phyloP scores from a whole-genome alignment of 2,797 vertebrate genomes.

The Enoplosus armatus region DNA sequence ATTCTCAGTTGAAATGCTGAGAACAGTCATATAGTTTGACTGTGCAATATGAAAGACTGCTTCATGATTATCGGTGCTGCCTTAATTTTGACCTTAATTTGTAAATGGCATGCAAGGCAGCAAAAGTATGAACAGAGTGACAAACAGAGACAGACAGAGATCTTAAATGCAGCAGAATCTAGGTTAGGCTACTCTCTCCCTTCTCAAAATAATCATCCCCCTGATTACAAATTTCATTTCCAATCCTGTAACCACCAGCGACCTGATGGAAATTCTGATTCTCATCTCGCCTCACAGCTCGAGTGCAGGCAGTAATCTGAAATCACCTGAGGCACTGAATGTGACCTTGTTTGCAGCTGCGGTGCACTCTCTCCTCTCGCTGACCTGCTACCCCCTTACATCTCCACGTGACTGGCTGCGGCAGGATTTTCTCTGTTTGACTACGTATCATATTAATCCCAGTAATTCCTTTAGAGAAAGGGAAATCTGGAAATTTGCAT shows the following conservation, averaged over 20 bases:
- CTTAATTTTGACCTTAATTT: constrained; percentile 61
- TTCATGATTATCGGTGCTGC: constrained; percentile 26
- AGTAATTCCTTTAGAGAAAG: constrained; percentile 74
- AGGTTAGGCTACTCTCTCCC: constrained; percentile 50
- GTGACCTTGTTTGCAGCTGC: constrained; percentile 64
- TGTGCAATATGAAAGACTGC: constrained; percentile 11
- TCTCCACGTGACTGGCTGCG: constrained; percentile 57
- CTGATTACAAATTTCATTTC: constrained; percentile 66
- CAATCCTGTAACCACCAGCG: constrained; percentile 47
- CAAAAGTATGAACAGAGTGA: constrained; percentile 6
- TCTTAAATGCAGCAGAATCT: constrained; percentile 52
- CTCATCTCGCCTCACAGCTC: constrained; percentile 48
- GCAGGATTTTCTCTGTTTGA: constrained; percentile 69
- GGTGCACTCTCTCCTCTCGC: constrained; percentile 36
- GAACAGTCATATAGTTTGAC: not conserved
- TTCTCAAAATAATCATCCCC: constrained; percentile 56
- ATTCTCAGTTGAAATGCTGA: constrained; percentile 2
- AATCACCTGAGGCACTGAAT: constrained; percentile 69
- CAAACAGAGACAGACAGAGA: not conserved
- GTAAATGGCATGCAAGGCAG: constrained; percentile 34
- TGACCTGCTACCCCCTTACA: constrained; percentile 46
- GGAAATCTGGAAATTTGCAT: constrained; percentile 67
- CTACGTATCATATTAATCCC: constrained; percentile 69
- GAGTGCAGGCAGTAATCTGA: constrained; percentile 55
- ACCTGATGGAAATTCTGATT: constrained; percentile 52